Evolutionary conservation across 1,140 invertebrate species (phyloP), one percentile per base, ranked within the genome.

Genomic region (Temnothorax curvispinosus): DNA sequence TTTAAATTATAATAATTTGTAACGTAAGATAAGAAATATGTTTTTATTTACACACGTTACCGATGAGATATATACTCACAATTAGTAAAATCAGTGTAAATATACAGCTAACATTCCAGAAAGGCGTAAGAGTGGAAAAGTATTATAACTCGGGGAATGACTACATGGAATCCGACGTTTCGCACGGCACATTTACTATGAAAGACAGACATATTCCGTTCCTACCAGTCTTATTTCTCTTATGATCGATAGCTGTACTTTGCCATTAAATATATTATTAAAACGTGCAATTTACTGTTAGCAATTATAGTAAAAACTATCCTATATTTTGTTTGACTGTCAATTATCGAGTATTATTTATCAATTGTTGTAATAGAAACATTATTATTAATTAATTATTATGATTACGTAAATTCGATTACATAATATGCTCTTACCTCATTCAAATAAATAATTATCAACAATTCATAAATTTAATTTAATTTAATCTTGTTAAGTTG

Each of bases 81-180:
- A 2, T 80, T 21, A 80, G 72, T 44, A 44, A 71, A 35, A 52
- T 7, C 1, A 38, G 15, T 11, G 13, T 4, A 15, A 35, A 32
- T 50, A 21, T 74, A 56, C 32, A 58, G 47, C 8, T 44, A 41
- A 71, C 65, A 58, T 81, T 71, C 47, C 21, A n/a, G 38, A 9
- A 47, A 82, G 52, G 38, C 67, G 27, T 82, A 82, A 82, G 18
- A 82, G 80, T 69, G 67, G 41, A 74, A 74, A 82, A 74, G 18
- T 69, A 74, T 81, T 71, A 11, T 47, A 72, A 56, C 38, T 58
- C 52, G 67, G 6, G 27, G 4, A 82, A 82, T 82, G 6, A 82
- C 27, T 47, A 18, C 18, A 41, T 9, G 21, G 50, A 72, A 82
- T 60, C 27, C 41, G 18, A 41, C 41, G 56, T 72, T 82, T 82